phyloP scores from a whole-genome alignment of 2,797 vertebrate species.

The Macropus fuliginosus region DNA sequence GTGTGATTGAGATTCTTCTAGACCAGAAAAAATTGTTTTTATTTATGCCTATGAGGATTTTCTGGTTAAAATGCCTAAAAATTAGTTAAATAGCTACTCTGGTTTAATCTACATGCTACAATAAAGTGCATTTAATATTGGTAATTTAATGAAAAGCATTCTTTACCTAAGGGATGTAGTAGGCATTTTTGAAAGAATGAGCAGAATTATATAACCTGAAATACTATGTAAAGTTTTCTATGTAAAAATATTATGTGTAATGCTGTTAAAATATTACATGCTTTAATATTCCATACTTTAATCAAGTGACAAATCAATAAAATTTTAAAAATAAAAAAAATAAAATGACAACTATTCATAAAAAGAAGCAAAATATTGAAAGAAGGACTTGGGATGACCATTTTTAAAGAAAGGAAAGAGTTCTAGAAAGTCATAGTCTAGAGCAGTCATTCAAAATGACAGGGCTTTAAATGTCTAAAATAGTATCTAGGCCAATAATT shows the following conservation, averaged over 20 bases:
- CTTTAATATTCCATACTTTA: conserved; percentile 90
- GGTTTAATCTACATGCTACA: conserved; percentile 89
- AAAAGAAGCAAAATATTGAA: not conserved
- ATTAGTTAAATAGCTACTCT: conserved; percentile 85
- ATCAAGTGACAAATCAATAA: conserved; percentile 96
- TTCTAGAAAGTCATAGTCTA: not conserved
- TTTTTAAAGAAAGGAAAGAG: not conserved
- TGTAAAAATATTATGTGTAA: conserved; percentile 92
- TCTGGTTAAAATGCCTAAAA: conserved; percentile 75
- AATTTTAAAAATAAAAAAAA: conserved; percentile 87
- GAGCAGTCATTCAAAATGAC: not conserved
- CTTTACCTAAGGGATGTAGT: conserved; percentile 94
- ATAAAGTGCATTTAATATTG: conserved; percentile 95
- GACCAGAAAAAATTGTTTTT: not conserved
- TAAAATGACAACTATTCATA: not conserved
- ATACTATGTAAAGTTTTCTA: conserved; percentile 97
- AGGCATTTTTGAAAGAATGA: conserved; percentile 91
- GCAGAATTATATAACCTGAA: conserved; percentile 89
- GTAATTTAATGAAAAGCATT: conserved; percentile 92
- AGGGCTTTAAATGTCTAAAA: not conserved
- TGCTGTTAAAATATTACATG: conserved; percentile 85
- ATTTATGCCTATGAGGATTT: not conserved
- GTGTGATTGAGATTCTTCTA: conserved; percentile 8
- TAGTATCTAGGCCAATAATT: not conserved
- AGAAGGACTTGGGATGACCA: not conserved